Evolutionary conservation across 2,888 invertebrate species (phyloP).

Genomic region (Synanthedon andrenaeformis): DNA sequence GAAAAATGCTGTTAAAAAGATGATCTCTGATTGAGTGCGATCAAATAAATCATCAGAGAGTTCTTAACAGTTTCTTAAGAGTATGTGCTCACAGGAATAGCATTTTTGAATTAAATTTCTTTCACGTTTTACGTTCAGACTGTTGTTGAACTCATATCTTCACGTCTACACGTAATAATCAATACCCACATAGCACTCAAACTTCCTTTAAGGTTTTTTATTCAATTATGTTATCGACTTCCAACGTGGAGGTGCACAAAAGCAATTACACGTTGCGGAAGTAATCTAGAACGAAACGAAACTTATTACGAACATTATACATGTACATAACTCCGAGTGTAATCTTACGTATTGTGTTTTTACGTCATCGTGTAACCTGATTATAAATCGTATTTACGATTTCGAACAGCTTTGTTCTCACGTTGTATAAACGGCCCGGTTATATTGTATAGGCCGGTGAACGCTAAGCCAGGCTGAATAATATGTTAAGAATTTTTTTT

Average conservation of each 20-base stretch:
- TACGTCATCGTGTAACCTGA: constrained; percentile 21
- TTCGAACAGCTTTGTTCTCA: constrained; percentile 5
- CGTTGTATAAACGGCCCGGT: neutral
- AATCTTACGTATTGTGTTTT: constrained; percentile 28
- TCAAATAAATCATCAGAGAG: too few species aligned
- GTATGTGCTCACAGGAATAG: too few species aligned
- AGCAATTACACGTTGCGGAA: constrained; percentile 46
- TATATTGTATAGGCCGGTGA: neutral
- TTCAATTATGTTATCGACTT: constrained; percentile 9
- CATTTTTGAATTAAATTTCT: too few species aligned
- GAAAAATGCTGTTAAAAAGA: too few species aligned
- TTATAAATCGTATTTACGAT: constrained; percentile 14
- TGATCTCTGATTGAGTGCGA: too few species aligned
- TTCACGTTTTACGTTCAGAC: too few species aligned
- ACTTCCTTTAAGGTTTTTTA: constrained; percentile 8
- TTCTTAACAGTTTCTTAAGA: too few species aligned
- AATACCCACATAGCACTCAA: constrained; percentile 3
- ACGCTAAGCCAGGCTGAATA: neutral
- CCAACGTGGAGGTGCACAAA: constrained; percentile 19
- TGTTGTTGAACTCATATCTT: too few species aligned
- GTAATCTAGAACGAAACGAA: constrained; percentile 34
- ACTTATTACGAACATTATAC: constrained; percentile 33
- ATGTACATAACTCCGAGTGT: constrained; percentile 28
- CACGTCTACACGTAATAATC: too few species aligned
- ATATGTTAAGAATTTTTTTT: too few species aligned